Evolutionary conservation across 2,888 invertebrate species (phyloP).

Genomic region (Ormyrus labotus): DNA sequence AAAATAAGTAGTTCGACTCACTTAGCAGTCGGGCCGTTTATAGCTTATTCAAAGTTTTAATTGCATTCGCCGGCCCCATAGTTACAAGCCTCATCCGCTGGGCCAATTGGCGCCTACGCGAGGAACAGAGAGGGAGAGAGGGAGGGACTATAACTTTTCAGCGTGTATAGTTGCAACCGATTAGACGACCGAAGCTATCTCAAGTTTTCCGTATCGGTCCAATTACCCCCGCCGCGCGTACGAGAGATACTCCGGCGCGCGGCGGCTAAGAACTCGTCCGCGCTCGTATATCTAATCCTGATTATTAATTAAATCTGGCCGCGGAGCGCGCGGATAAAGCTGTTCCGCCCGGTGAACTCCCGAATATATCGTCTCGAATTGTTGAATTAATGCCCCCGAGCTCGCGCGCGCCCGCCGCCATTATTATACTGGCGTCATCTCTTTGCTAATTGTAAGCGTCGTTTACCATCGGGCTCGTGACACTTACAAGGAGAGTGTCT

Average conservation of each 20-base stretch:
- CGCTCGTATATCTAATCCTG: conserved; percentile 69
- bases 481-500: neutral
- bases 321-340: conserved; percentile 61
- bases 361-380: conserved; percentile 69
- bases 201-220: conserved; percentile 70
- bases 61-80: conserved; percentile 39
- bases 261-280: conserved; percentile 63
- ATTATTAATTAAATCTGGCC: conserved; percentile 74
- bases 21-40: conserved; percentile 24
- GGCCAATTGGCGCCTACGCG: conserved; percentile 38
- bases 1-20: conserved; percentile 49
- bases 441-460: conserved; percentile 42
- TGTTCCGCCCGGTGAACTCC: conserved; percentile 69
- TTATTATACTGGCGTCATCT: conserved; percentile 52
- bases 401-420: conserved; percentile 24
- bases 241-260: neutral
- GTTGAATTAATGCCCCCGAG: conserved; percentile 66
- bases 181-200: conserved; percentile 61
- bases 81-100: conserved; percentile 26
- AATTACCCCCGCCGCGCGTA: conserved; percentile 61
- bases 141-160: conserved; percentile 44
- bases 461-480: neutral
- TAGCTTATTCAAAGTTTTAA: conserved; percentile 53
- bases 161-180: conserved; percentile 59
- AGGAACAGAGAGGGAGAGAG: no score